Evolutionary conservation across 2,113 vertebrate species (phyloP).

Genomic region (Trematocara nigrifrons): DNA sequence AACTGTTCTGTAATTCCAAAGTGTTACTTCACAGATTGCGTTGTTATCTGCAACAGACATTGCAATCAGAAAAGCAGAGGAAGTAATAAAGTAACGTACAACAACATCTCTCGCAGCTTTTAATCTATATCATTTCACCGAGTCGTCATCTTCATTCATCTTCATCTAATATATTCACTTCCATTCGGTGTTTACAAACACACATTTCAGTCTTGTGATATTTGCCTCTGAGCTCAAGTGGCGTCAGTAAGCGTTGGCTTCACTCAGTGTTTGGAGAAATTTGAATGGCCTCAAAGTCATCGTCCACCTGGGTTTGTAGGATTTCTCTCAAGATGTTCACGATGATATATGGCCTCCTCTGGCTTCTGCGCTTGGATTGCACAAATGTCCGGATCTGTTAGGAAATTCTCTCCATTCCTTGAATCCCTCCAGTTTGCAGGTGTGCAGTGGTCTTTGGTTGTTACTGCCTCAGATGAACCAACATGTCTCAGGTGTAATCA

Average conservation of each 20-base stretch:
- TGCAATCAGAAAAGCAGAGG: neutral
- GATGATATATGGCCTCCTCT: neutral
- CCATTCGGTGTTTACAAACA: neutral
- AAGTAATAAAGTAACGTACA: neutral
- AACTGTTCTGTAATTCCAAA: neutral
- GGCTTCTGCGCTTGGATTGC: neutral
- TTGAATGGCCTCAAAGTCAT: neutral
- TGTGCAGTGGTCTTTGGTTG: neutral
- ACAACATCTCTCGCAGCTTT: neutral
- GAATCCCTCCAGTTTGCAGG: neutral
- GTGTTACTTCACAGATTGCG: neutral
- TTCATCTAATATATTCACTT: neutral
- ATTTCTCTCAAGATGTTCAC: neutral
- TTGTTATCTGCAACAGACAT: neutral
- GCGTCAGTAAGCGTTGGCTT: neutral
- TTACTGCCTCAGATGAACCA: neutral
- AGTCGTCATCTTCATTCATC: neutral
- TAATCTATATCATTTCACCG: neutral
- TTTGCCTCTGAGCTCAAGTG: neutral
- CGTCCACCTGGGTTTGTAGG: neutral
- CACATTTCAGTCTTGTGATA: neutral
- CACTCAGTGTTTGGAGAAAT: neutral
- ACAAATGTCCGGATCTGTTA: neutral
- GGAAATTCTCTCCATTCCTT: neutral
- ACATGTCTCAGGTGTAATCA: neutral